phyloP scores from a whole-genome alignment of 2,113 vertebrate genomes.

The Alexandromys fortis region DNA sequence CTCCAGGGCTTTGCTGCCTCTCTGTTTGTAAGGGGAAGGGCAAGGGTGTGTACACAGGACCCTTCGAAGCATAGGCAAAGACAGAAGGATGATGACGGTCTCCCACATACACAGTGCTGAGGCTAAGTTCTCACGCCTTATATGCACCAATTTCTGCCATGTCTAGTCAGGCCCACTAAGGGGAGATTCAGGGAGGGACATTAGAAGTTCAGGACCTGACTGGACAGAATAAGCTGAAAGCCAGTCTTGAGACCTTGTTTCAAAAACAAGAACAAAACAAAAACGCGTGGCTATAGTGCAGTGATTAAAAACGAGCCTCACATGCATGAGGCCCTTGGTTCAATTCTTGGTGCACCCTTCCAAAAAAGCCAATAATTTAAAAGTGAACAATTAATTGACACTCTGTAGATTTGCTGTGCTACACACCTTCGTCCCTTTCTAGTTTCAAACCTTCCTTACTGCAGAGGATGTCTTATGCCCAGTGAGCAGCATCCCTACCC shows the following conservation, averaged over 20 bases:
- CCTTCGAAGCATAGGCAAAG: background rate
- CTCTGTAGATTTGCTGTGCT: background rate
- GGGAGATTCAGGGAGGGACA: background rate
- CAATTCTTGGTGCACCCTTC: background rate
- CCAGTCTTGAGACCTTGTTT: background rate
- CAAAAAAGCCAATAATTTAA: background rate
- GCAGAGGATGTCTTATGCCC: background rate
- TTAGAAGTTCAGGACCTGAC: background rate
- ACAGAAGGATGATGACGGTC: background rate
- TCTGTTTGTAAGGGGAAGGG: background rate
- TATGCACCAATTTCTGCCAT: background rate
- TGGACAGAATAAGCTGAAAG: background rate
- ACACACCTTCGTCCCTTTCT: background rate
- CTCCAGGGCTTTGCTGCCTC: background rate
- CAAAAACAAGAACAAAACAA: background rate
- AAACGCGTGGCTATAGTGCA: background rate
- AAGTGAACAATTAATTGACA: background rate
- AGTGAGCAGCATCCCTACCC: fast-evolving
- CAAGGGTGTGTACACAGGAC: background rate
- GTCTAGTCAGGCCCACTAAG: background rate
- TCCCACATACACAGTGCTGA: background rate
- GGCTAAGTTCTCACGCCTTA: background rate
- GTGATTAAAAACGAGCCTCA: background rate
- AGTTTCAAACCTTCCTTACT: background rate
- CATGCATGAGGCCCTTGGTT: background rate